Percentiles rank a stretch among this genome's conserved stretches.
Evolutionary conservation across 2,888 invertebrate genomes (phyloP).

Genomic region (Stegophylla sp.): DNA sequence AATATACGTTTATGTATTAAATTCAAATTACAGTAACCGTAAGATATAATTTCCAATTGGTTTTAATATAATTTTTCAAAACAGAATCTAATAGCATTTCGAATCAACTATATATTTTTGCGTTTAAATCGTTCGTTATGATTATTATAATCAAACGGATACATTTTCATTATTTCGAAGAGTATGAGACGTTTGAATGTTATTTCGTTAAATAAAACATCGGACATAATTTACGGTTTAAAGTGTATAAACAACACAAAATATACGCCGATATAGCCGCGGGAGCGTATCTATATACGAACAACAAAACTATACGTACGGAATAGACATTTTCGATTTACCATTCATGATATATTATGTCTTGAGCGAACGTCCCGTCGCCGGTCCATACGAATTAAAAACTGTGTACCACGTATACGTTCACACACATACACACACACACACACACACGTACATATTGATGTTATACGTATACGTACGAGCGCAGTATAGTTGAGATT

Average conservation of each 20-base stretch:
- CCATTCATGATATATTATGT: conserved; percentile 6
- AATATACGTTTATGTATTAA: too few species aligned
- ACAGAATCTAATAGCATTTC: too few species aligned
- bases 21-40: too few species aligned
- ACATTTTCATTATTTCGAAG: neutral
- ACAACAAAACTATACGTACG: too few species aligned
- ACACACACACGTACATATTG: too few species aligned
- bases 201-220: conserved; percentile 4
- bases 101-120: neutral
- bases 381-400: neutral
- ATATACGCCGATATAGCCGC: conserved; percentile 18
- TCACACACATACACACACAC: neutral
- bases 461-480: too few species aligned
- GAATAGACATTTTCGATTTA: conserved; percentile 41
- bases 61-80: too few species aligned
- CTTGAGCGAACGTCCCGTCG: conserved; percentile 22
- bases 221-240: conserved; percentile 27
- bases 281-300: neutral
- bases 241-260: neutral
- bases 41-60: too few species aligned
- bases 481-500: too few species aligned
- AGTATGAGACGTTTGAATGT: neutral
- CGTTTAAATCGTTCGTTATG: neutral
- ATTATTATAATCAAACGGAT: too few species aligned
- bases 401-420: neutral